A percentile compares a stretch with the other conserved stretches of the same genome.
phyloP scores from a whole-genome alignment of 2,797 vertebrate species.

The Helostoma temminkii region DNA sequence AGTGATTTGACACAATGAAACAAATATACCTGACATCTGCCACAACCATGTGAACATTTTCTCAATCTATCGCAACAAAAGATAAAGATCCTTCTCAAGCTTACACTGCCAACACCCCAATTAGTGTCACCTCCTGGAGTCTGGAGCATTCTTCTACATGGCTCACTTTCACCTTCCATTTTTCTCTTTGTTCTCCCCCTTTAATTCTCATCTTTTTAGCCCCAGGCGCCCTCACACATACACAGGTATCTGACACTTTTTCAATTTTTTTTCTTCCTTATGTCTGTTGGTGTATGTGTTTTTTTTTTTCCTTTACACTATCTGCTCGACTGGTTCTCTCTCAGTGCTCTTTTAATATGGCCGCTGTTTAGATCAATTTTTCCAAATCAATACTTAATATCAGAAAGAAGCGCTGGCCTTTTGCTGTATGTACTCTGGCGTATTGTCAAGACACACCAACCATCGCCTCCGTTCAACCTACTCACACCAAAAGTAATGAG shows the following conservation, averaged over 20 bases:
- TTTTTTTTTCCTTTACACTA: slow-evolving; percentile 24
- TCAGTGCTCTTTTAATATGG: slow-evolving; percentile 70
- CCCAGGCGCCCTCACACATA: slow-evolving; percentile 24
- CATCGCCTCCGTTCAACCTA: slow-evolving; percentile 76
- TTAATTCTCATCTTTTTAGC: slow-evolving; percentile 50
- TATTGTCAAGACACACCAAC: slow-evolving; percentile 73
- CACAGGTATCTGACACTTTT: slow-evolving; percentile 47
- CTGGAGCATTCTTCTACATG: slow-evolving; percentile 55
- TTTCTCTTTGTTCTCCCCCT: slow-evolving; percentile 56
- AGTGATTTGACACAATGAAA: slow-evolving; percentile 60
- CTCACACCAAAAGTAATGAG: slow-evolving; percentile 83
- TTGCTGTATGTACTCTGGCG: slow-evolving; percentile 75
- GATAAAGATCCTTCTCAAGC: slow-evolving; percentile 53
- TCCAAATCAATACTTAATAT: slow-evolving; percentile 87
- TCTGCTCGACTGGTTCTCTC: slow-evolving; percentile 60
- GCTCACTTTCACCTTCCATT: slow-evolving; percentile 46
- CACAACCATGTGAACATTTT: slow-evolving; percentile 52
- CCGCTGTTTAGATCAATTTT: slow-evolving; percentile 79
- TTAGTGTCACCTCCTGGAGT: slow-evolving; percentile 74
- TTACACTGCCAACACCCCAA: slow-evolving; percentile 66
- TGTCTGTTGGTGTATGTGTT: slow-evolving; percentile 20
- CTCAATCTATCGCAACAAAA: slow-evolving; percentile 53
- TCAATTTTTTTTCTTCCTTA: slow-evolving; percentile 35
- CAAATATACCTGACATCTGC: slow-evolving; percentile 69
- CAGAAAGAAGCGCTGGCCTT: slow-evolving; percentile 80